Base-by-base conservation (phyloP, 2,888 invertebrate species). In the Trichogramma evanescens region DNA sequence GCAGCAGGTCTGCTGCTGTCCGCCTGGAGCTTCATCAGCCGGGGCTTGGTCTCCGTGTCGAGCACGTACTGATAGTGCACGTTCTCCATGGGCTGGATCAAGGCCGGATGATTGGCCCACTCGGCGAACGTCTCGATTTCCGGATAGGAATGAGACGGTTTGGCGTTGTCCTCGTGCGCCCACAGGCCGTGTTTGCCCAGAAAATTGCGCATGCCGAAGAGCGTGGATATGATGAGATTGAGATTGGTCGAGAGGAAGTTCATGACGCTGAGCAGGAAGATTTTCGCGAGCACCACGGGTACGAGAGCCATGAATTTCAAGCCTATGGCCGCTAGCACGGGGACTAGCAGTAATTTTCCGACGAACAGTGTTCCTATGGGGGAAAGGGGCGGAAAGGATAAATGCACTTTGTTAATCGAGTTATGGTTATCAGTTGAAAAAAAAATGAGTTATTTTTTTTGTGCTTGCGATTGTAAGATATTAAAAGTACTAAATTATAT, bases 181-280 rank as follows among this genome's bases (percentile, higher is more conserved):
- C 63, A 63, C 3, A 63, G 57, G 3, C 57, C 57, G 39, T 67
- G 63, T 2, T 61, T 56, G 6, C 65, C 61, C 38, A 71, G 66
- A 26, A 66, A 62, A 39, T 67, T 70, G 57, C 66, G 72, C 5
- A 74, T 46, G 44, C 70, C 71, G 46, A 73, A 59, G 5, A 73
- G 42, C 13, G 66, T 62, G 1, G 75, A 70, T 41, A 74, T 63
- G 9, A 75, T 41, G 0, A 75, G 68, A 43, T 74, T 73, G 5
- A 76, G 46, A 54, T 75, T 77, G 51, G 75, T 70, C 8, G 71
- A 65, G 6, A 76, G 55, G 40, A 76, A 67, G 42, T 74, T 72
- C 66, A 73, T 66, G n/a, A 70, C 59, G 26, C 72, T 71, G 3
- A 76, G 63, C 0, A 77, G 60, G 0, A 69, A 69, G 10, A 76